Evolutionary conservation across 2,797 vertebrate genomes (phyloP), one percentile per base, ranked within the genome.

Genomic region (Alectoris magna): DNA sequence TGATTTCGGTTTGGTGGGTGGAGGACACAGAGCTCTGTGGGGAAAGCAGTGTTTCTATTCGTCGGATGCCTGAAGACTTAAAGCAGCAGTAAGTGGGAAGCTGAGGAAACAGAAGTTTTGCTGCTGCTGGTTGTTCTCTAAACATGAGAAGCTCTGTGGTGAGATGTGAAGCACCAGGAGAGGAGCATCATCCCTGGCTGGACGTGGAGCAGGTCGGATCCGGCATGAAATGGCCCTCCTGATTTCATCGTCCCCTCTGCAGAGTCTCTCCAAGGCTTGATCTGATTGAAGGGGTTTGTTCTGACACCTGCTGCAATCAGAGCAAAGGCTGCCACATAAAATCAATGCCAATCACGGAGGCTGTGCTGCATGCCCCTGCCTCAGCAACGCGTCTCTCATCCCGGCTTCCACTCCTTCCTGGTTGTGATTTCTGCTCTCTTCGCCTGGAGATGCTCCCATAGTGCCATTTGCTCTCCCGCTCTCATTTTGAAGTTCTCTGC

Each of bases 1-100:
- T 79, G 88, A 6, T 89, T 92, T 83, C 56, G 0, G 16, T 59
- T 80, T 80, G 68, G 72, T 53, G 71, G 29, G 66, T 84, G 86
- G 74, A 82, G 74, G 85, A 51, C 79, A 81, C 64, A 46, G 80
- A 76, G 56, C 70, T 86, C 64, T 41, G 71, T 80, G 77, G 79
- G 59, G 43, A 80, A 74, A 24, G 84, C 29, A 21, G 46, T 14
- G 19, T 78, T 91, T 96, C 85, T 88, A 24, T 93, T 87, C 83
- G 41, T 79, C 75, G 76, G 55, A 23, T 63, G 77, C 53, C 69
- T 38, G 69, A 88, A 88, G 77, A 55, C 60, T 92, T 89, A 18
- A 43, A 89, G 43, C 49, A 55, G 22, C 11, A 55, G 36, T 62
- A 80, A 86, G 70, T 55, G 63, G 51, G 49, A 68, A 69, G 44